Conservation (phyloP, 2,113 vertebrate species). For the Callipepla squamata region DNA sequence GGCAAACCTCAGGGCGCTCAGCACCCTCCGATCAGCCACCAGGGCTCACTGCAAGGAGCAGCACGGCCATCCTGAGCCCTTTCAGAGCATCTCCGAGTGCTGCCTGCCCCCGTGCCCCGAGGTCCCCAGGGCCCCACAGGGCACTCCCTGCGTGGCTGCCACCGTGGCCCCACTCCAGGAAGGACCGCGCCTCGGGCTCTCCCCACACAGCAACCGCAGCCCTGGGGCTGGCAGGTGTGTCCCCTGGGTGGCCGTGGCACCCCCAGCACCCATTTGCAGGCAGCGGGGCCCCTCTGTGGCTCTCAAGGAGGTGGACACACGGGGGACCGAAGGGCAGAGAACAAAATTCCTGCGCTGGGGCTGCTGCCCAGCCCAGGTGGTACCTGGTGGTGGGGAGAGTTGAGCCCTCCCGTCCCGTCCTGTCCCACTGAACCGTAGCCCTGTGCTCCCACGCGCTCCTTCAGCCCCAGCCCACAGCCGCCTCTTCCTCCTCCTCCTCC, state of each 20-base stretch:
- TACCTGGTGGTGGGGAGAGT: background rate
- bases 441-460: background rate
- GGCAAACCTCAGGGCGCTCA: background rate
- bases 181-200: background rate
- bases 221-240: no score
- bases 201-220: no score
- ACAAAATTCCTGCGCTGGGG: background rate
- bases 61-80: background rate
- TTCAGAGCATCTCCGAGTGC: background rate
- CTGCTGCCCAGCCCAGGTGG: background rate
- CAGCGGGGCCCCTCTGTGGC: background rate
- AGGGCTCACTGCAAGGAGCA: background rate
- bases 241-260: background rate
- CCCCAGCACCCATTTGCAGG: accelerated
- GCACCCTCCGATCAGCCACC: background rate
- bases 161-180: background rate
- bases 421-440: accelerated
- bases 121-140: background rate
- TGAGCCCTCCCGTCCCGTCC: background rate
- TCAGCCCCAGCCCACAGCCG: background rate
- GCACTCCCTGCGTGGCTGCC: background rate
- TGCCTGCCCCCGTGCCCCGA: background rate
- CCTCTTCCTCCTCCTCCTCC: background rate
- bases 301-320: accelerated
- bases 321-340: background rate